These are phyloP conservation scores for Disparrhopalites patrizii DNA, from an alignment of 2,888 invertebrate genomes.

Conservation along the genomic window DNA sequence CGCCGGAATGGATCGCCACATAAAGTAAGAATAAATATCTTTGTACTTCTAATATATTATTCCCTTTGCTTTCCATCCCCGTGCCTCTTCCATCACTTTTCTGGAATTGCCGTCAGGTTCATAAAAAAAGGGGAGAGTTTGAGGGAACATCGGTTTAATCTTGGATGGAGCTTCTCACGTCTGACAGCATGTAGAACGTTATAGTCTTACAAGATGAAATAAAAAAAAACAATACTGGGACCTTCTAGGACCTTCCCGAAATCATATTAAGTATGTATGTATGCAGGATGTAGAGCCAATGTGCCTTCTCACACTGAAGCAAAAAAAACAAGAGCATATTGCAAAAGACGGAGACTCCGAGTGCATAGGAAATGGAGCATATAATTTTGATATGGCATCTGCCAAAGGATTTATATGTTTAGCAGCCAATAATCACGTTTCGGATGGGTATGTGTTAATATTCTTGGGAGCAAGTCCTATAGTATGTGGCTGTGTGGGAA, in stretches of 20 bases:
- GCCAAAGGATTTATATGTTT: slow-evolving; percentile 23
- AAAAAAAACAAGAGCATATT: neutral
- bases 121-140: no score
- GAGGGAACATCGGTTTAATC: no score
- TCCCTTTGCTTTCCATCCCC: neutral
- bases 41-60: slow-evolving; percentile 3
- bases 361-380: slow-evolving; percentile 12
- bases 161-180: neutral
- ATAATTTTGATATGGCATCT: slow-evolving; percentile 20
- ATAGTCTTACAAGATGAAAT: no score
- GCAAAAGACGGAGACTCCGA: neutral
- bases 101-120: neutral
- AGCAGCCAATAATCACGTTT: no score
- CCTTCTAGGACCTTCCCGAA: neutral
- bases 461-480: slow-evolving; percentile 7
- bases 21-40: slow-evolving; percentile 59
- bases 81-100: neutral
- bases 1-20: slow-evolving; percentile 76
- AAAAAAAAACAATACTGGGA: neutral
- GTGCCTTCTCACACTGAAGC: neutral
- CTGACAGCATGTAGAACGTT: no score
- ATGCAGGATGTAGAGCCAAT: no score
- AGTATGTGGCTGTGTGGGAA: no score
- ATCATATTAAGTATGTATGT: no score
- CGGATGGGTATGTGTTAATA: slow-evolving; percentile 19